Percentiles rank a stretch among this genome's conserved stretches.
Conservation (phyloP, 2,888 invertebrate species). For the Zaprionus bogoriensis region DNA sequence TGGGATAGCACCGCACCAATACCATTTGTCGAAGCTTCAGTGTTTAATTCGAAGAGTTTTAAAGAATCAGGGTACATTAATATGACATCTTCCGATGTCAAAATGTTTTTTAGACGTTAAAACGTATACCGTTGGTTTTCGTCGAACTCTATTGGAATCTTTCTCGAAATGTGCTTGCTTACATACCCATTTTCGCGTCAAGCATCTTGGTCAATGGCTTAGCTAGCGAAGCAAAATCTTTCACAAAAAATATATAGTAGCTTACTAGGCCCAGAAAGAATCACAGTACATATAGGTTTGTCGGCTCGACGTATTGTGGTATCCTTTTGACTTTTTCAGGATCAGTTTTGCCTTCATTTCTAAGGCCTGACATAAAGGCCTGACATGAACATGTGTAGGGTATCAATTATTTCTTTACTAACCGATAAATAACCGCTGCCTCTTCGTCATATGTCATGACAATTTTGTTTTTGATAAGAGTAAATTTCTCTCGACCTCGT, state of each 20-base stretch:
- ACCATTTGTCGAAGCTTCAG: background rate
- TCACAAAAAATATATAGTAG: background rate
- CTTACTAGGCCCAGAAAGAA: background rate
- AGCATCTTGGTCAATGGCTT: background rate
- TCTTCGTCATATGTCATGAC: slow-evolving; percentile 37
- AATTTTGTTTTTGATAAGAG: slow-evolving; percentile 39
- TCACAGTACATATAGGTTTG: background rate
- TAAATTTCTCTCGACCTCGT: slow-evolving; percentile 41
- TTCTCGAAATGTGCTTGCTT: background rate
- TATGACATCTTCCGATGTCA: background rate
- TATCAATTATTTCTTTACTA: background rate
- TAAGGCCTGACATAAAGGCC: background rate
- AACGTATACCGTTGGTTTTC: no score
- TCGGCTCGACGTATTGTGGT: background rate
- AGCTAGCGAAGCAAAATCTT: background rate
- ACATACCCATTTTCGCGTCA: background rate
- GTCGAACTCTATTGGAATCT: background rate
- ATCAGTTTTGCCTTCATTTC: background rate
- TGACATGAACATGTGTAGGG: background rate
- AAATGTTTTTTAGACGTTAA: background rate
- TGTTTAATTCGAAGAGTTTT: background rate
- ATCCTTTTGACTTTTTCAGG: background rate
- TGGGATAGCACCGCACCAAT: background rate
- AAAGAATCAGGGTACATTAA: background rate
- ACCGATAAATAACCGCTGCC: background rate